phyloP scores from a whole-genome alignment of 1,140 invertebrate genomes.

The Pseudomyrmex sp. region DNA sequence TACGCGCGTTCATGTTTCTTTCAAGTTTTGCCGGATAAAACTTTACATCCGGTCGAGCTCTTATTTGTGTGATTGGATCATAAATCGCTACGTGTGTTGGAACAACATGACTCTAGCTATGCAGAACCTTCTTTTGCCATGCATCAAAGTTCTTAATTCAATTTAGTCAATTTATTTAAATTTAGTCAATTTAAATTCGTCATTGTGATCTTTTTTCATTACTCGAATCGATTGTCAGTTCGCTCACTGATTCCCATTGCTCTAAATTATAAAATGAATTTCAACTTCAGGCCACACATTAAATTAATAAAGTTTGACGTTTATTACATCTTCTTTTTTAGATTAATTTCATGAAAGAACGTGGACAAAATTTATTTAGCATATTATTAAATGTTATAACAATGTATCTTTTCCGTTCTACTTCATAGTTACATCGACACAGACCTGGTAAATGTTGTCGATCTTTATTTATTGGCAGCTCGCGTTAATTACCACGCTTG shows the following conservation, averaged over 20 bases:
- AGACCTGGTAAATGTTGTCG: neutral
- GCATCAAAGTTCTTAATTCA: neutral
- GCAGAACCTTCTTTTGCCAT: neutral
- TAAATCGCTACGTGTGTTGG: slow-evolving; percentile 9
- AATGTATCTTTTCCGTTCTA: neutral
- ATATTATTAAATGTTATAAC: no score
- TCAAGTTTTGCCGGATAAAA: neutral
- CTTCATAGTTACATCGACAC: neutral
- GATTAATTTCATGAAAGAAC: no score
- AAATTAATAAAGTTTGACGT: slow-evolving; percentile 17
- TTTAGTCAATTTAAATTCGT: slow-evolving; percentile 38
- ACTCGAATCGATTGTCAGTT: no score
- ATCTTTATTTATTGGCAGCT: neutral
- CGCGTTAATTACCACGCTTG: neutral
- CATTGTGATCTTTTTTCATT: slow-evolving; percentile 31
- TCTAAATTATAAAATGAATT: neutral
- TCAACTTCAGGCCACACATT: neutral
- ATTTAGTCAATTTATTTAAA: slow-evolving; percentile 30
- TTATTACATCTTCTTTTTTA: slow-evolving; percentile 3
- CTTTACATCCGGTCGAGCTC: neutral
- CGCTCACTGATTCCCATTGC: neutral
- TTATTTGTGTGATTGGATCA: slow-evolving; percentile 37
- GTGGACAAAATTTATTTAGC: no score
- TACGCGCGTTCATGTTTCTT: neutral
- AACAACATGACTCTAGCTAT: neutral